Evolutionary conservation across 2,888 invertebrate species (phyloP).

Genomic region (Ornithoptera alexandrae): DNA sequence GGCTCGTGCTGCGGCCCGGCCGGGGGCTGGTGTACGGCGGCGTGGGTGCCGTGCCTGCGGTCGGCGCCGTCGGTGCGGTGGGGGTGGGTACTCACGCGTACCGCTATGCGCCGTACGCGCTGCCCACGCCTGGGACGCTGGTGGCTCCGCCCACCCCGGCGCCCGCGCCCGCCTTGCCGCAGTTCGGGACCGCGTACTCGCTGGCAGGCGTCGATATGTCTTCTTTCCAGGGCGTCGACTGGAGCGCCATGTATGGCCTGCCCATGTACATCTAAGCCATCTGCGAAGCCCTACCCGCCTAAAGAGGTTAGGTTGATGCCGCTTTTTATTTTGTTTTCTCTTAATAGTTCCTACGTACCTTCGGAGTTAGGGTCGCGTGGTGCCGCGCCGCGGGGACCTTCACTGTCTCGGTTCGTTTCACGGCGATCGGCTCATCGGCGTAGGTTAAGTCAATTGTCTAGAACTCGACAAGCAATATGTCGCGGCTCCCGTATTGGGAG

Average conservation of each 20-base stretch:
- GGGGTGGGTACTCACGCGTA: conserved; percentile 61
- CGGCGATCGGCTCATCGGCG: conserved; percentile 49
- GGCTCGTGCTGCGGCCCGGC: conserved; percentile 86
- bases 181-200: conserved; percentile 87
- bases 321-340: conserved; percentile 41
- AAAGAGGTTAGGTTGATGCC: conserved; percentile 46
- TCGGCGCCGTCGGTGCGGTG: conserved; percentile 48
- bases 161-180: conserved; percentile 81
- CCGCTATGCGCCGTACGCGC: conserved; percentile 78
- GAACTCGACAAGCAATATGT: conserved; percentile 48
- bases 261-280: conserved; percentile 92
- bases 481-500: too few relatives aligned
- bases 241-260: conserved; percentile 95
- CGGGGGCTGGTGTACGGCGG: conserved; percentile 81
- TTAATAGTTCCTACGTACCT: conserved; percentile 58
- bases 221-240: conserved; percentile 94
- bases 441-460: conserved; percentile 51
- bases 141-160: conserved; percentile 78
- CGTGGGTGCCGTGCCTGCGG: conserved; percentile 63
- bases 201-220: conserved; percentile 95
- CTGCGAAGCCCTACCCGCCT: conserved; percentile 38
- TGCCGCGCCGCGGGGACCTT: conserved; percentile 39
- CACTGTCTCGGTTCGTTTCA: conserved; percentile 39
- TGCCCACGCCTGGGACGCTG: conserved; percentile 64
- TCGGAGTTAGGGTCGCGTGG: conserved; percentile 44